Evolutionary conservation across 2,888 invertebrate species (phyloP), one percentile per base, ranked within the genome.

Genomic region (Acrocera orbiculus): DNA sequence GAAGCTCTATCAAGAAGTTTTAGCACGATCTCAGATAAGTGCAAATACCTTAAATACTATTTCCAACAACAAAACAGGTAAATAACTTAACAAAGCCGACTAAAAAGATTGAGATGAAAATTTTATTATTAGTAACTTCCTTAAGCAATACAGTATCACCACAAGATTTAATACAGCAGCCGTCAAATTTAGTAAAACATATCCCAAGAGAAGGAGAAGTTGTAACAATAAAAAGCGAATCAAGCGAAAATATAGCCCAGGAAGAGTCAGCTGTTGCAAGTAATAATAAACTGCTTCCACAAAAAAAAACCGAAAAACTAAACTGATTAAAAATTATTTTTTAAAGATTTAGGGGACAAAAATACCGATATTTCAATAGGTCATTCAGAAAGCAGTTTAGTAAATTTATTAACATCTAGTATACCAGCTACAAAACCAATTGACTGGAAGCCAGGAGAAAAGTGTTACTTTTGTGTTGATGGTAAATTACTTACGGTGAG

Each of bases 1-100:
- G 85, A 82, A 82, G 74, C 75, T 80, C 69, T 85, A 82, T 66
- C 85, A 83, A 75, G 82, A 85, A 70, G 66, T 67, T 50, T 62
- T 69, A 62, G 64, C 63, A 57, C 60, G 65, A 59, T 64, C 64
- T 61, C 65, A 58, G 41, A 47, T 48, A 44, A 53, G 46, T 50
- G 47, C 47, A 46, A 51, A 46, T 42, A 42, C 42, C 38, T 36
- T 39, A 39, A 45, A 40, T 39, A 27, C 36, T 40, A 40, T 40
- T 39, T 42, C 43, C 40, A 32, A 35, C 42, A 44, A 46, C 38
- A 38, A 38, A 34, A 32, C 38, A 40, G 42, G 46, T 45, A 42
- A 41, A 15, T n/a, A 5, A n/a, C n/a, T n/a, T n/a, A n/a, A n/a
- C n/a, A n/a, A n/a, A n/a, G n/a, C n/a, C n/a, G n/a, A n/a, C n/a